A percentile compares a stretch with the other conserved stretches of the same genome.
Conservation (phyloP, 2,797 vertebrate species). For the Gymnocypris eckloni region DNA sequence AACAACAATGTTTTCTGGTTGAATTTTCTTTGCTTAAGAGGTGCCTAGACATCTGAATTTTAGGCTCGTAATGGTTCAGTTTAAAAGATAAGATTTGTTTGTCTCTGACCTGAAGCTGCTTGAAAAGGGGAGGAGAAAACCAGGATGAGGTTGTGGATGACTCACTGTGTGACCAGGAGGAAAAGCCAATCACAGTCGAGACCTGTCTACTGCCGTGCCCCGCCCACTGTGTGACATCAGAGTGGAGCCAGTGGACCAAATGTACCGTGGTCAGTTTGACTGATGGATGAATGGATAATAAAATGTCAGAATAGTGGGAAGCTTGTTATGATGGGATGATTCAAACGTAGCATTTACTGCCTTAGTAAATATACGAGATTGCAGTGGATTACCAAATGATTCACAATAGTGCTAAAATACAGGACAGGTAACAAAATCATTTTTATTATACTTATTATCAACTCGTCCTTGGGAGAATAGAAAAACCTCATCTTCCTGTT, state of each 20-base stretch:
- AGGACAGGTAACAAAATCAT: neutral
- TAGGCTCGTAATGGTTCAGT: neutral
- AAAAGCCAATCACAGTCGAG: constrained; percentile 71
- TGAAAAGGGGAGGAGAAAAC: constrained; percentile 68
- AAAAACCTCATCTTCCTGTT: neutral
- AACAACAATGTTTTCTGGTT: neutral
- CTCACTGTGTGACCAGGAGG: constrained; percentile 72
- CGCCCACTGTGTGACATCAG: constrained; percentile 83
- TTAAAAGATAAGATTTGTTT: neutral
- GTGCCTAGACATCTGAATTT: neutral
- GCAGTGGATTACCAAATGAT: neutral
- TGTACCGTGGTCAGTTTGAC: constrained; percentile 80
- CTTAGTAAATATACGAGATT: neutral
- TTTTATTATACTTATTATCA: neutral
- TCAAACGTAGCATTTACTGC: neutral
- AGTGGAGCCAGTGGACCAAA: constrained; percentile 84
- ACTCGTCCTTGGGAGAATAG: neutral
- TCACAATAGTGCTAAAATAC: neutral
- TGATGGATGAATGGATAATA: neutral
- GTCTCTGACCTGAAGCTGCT: constrained; percentile 74
- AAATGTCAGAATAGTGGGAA: neutral
- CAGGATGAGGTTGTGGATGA: constrained; percentile 67
- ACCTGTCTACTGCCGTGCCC: constrained; percentile 81
- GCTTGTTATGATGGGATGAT: neutral
- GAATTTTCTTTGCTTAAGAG: neutral